Base-by-base conservation (phyloP, 2,888 invertebrate genomes). In the Caenorhabditis sp. region DNA sequence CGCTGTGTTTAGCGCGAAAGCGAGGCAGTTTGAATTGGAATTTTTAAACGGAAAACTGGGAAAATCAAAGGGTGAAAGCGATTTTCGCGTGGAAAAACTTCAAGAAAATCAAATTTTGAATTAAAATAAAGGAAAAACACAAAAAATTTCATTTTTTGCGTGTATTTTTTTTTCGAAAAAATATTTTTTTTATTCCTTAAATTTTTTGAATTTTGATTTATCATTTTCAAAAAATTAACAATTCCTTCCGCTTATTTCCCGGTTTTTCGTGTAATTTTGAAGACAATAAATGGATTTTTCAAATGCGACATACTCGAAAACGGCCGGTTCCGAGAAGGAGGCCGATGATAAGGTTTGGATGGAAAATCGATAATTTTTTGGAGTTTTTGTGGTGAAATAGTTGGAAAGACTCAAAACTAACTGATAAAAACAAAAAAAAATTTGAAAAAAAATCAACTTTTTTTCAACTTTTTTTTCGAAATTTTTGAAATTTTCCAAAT, bases 1-100 rank as follows among this genome's bases (percentile, higher is more conserved):
- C 37, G 18, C 32, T 18, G 35, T 32, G 37, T 60, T 60, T 60
- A 60, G 22, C 60, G 24, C 9, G 35, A 11, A 60, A 60, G 22
- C 3, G 26, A 8, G 61, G 15, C 26, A 13, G 26, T 13, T 6
- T 20, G 18, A 44, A 61, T 26, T 11, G 26, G 13, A 26, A 6
- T 47, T 32, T 32, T 32, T 32, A 9, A 32, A 9, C 9, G 32
- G 6, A 55, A 55, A 55, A 55, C 26, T 55, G 22, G 26, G n/a
- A 1, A 53, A 20, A 18, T 50, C 20, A 18, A 50, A 5, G 20
- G 50, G 20, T 18, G 20, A 18, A 18, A 18, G 18, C 18, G 32
- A 32, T 32, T 32, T 32, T 9, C 9, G 32, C 4, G 5, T 32
- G 32, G 32, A 9, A 32, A 32, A n/a, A n/a, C n/a, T n/a, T 32